Conservation (phyloP, 2,888 invertebrate genomes). For the Dynastes maya region DNA sequence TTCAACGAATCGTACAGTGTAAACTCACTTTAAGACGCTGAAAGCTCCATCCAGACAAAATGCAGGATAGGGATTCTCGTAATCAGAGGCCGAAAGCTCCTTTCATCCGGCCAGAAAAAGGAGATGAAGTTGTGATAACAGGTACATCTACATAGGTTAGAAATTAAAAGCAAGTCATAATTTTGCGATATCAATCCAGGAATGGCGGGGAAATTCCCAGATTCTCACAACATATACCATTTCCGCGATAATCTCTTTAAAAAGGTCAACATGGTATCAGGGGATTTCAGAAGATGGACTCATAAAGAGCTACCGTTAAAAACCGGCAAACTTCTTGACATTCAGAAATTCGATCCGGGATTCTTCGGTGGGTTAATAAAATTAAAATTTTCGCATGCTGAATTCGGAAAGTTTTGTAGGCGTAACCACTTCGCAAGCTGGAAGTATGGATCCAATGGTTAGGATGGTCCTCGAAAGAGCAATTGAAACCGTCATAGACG, state of each 20-base stretch:
- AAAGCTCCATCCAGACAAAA: too few species aligned
- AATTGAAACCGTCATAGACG: constrained; percentile 76
- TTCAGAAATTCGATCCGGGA: constrained; percentile 73
- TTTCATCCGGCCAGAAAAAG: constrained; percentile 73
- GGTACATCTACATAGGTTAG: constrained; percentile 66
- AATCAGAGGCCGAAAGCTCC: too few species aligned
- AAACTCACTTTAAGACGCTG: too few species aligned
- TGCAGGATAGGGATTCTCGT: background rate
- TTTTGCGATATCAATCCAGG: constrained; percentile 70
- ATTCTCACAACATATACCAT: constrained; percentile 82
- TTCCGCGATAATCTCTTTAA: too few species aligned
- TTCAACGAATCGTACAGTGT: too few species aligned
- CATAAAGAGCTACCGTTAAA: constrained; percentile 75
- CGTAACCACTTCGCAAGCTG: constrained; percentile 74
- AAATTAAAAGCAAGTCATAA: background rate
- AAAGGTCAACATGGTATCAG: constrained; percentile 88
- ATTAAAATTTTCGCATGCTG: background rate
- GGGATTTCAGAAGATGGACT: constrained; percentile 86
- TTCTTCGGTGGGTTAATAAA: constrained; percentile 69
- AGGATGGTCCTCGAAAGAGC: constrained; percentile 76
- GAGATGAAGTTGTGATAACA: constrained; percentile 77
- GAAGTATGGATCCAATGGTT: constrained; percentile 74
- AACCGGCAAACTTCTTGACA: constrained; percentile 77
- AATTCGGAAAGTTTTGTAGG: too few species aligned
- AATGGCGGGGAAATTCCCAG: constrained; percentile 81